phyloP scores from a whole-genome alignment of 2,888 invertebrate species.

The Apotomis betuletana region DNA sequence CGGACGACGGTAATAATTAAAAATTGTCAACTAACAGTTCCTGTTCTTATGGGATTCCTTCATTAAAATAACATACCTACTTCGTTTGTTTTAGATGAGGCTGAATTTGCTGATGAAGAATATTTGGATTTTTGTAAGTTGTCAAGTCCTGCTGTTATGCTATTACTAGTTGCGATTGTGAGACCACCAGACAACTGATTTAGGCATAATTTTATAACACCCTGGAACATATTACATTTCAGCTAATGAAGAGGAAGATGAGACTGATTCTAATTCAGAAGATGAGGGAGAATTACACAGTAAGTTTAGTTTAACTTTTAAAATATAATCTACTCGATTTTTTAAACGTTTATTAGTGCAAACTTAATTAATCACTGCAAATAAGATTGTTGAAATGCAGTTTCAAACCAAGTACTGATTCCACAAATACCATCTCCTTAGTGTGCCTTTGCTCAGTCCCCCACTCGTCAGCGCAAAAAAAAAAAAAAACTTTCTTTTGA shows the following conservation, averaged over 20 bases:
- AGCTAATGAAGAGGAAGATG: conserved; percentile 24
- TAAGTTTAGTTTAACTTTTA: conserved; percentile 5
- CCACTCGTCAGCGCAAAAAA: no score
- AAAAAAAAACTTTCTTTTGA: no score
- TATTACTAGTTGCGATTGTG: background rate
- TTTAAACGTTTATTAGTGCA: no score
- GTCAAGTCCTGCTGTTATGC: background rate
- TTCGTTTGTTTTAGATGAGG: conserved; percentile 20
- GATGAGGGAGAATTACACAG: conserved; percentile 8
- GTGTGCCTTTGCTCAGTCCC: no score
- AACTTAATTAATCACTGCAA: no score
- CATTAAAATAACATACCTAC: background rate
- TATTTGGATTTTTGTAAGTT: conserved; percentile 30
- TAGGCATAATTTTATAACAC: background rate
- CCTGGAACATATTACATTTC: background rate
- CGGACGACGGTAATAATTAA: conserved; percentile 2
- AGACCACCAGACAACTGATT: no score
- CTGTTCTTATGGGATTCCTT: background rate
- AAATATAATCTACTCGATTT: no score
- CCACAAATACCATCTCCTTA: no score
- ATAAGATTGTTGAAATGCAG: no score
- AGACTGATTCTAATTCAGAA: conserved; percentile 9
- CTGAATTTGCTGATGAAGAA: conserved; percentile 14
- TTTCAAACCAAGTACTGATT: no score
- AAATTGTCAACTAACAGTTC: background rate